Evolutionary conservation across 2,797 vertebrate genomes (phyloP), one percentile per base, ranked within the genome.

Genomic region (Eidolon dupreanum): DNA sequence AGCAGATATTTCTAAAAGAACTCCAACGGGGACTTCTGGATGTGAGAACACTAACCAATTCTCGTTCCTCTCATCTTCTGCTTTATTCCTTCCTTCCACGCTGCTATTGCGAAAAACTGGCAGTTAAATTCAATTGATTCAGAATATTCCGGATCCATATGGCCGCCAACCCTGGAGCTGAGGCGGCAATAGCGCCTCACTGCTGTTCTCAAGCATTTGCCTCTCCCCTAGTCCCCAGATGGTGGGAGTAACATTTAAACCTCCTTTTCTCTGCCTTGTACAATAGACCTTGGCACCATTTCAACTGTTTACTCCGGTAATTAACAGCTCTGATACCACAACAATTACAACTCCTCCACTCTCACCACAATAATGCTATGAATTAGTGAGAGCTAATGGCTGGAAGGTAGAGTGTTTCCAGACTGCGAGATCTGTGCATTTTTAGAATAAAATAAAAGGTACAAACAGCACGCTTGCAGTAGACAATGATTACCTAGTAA

Each of bases 271-370:
- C 99, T 99, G 99, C 99, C 99, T 99, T 98, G 99, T 99, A 99
- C 99, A 99, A 99, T 99, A 99, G 99, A 99, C 99, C 99, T 99
- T 99, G 99, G 99, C 99, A 99, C 99, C 98, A 99, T 99, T 99
- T 99, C 99, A 99, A 99, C 99, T 99, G 99, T 99, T 99, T 99
- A 99, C 99, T 99, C 99, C 99, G 99, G 99, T 99, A 99, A 99
- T 99, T 99, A 99, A 99, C 99, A 99, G 99, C 99, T 99, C 99
- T 99, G 98, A 99, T 99, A 99, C 99, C 98, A 99, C 99, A 99
- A 99, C 99, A 99, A 99, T 99, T 99, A 99, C 99, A 99, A 99
- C 99, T 99, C 99, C 98, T 99, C 98, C 91, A 98, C 99, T 99
- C 99, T 99, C 99, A 98, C 98, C 98, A 99, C 98, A 98, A 99